Base-by-base conservation (phyloP, 2,797 vertebrate genomes). In the Leontopithecus rosalia region DNA sequence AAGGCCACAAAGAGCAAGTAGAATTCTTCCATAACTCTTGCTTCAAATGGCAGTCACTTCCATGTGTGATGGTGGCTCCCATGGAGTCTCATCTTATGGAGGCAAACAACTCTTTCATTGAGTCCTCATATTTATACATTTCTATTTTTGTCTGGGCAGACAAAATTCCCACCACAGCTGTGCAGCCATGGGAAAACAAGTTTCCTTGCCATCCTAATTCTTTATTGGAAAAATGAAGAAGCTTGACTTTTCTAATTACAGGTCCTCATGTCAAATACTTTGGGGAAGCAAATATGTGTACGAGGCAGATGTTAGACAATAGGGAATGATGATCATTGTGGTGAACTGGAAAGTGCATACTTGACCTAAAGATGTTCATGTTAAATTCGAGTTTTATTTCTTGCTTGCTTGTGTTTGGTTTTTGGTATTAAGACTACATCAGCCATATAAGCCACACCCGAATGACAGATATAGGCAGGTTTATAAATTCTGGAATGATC, bases 201-300 rank as follows among this genome's bases (percentile, higher is more conserved):
- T 22, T 76, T 72, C 55, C 12, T 95, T 92, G 48, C 36, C 20
- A 73, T 36, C 12, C 43, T 52, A 48, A 24, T 80, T 67, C 30
- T 86, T 43, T 84, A 79, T 79, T 61, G 70, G 43, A 89, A 95
- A 95, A 79, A 61, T 67, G 5, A 97, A 36, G 43, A 93, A 72
- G 8, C 39, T 43, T 43, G 24, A n/a, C 30, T 96, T 91, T 92
- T 96, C 72, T 52, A 81, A 43, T 19, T 77, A 79, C 2, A 58
- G 26, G 26, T 75, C 7, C 48, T 70, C 19, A 7, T 72, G 64
- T 70, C 58, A 95, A 88, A 80, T 36, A 46, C n/a, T 52, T 41
- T 20, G 41, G 50, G 19, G 83, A 94, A 26, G 33, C 1, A 9
- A 30, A 30, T 64, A 36, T 77, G 12, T 46, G 36, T 50, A 15